These are phyloP conservation scores for Mus minutoides DNA, from an alignment of 2,797 vertebrate species.

Conservation along the genomic window DNA sequence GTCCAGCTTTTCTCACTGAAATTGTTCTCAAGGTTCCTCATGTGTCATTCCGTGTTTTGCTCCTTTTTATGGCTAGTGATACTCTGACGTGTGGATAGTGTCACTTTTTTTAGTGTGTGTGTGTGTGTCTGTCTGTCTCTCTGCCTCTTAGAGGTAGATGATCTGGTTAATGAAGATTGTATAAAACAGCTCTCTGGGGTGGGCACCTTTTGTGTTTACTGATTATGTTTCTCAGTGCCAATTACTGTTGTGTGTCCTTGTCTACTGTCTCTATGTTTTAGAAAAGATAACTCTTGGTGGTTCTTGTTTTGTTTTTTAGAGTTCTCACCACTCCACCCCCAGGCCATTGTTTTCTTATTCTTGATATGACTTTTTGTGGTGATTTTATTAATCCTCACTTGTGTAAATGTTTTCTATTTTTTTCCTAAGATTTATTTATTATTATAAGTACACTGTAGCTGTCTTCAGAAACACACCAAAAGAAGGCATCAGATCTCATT, in stretches of 20 bases:
- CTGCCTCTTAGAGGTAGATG: not conserved
- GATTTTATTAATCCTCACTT: not conserved
- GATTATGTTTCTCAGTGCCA: not conserved
- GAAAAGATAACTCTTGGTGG: not conserved
- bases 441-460: not conserved
- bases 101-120: not conserved
- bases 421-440: too few species aligned
- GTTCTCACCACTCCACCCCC: not conserved
- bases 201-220: not conserved
- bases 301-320: not conserved
- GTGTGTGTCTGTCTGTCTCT: not conserved
- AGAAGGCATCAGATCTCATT: not conserved
- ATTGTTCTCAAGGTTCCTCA: not conserved
- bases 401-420: not conserved
- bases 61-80: not conserved
- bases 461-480: not conserved
- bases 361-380: not conserved
- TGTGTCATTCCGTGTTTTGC: rapidly evolving
- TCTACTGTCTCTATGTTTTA: not conserved
- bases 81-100: not conserved
- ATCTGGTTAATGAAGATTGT: not conserved
- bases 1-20: not conserved
- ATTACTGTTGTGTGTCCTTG: not conserved
- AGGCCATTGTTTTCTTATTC: not conserved
- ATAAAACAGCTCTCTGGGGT: not conserved